Base-by-base conservation (phyloP, 2,888 invertebrate genomes). In the Polyploca ridens region DNA sequence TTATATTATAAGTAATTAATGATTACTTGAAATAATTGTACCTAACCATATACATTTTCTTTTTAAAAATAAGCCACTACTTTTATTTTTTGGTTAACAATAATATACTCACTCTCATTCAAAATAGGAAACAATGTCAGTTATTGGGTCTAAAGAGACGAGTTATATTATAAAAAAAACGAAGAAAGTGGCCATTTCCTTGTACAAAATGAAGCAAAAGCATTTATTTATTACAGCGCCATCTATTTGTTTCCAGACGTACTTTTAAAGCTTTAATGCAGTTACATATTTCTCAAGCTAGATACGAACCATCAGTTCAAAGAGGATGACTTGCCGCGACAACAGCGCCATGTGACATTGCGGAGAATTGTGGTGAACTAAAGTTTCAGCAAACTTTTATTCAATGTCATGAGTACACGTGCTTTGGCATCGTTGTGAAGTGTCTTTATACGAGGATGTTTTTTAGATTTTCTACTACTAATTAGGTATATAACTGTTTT, bases 231-330 rank as follows among this genome's bases (percentile, higher is more conserved):
- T 63, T 58, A 68, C 67, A 82, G 67, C 86, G 86, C 86, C 86
- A 86, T 83, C 86, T 86, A 54, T 76, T 58, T 27, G 59, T 41
- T 73, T 64, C 62, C 57, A 59, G 63, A 33, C 35, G 78, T 73
- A 85, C 81, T 77, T 66, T 57, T 63, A 65, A 14, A 66, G 63
- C 54, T 71, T 64, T 38, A 54, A 65, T 62, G 58, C 38, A 63
- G 65, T 67, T 63, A 70, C 69, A 71, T 66, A 66, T 63, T 63
- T 68, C 62, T 63, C 19, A 44, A 66, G 69, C 66, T 70, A 73
- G 72, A 77, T 66, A 70, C 64, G 76, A 82, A 85, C 80, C 83
- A 74, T 79, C 75, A 77, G 77, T 72, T 73, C 33, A 54, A 65
- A 65, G 62, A 59, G 41, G 63, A 60, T 66, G 63, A 66, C 41